Evolutionary conservation across 2,113 vertebrate species (phyloP), one percentile per base, ranked within the genome.

Genomic region (Nansenia antarctica): DNA sequence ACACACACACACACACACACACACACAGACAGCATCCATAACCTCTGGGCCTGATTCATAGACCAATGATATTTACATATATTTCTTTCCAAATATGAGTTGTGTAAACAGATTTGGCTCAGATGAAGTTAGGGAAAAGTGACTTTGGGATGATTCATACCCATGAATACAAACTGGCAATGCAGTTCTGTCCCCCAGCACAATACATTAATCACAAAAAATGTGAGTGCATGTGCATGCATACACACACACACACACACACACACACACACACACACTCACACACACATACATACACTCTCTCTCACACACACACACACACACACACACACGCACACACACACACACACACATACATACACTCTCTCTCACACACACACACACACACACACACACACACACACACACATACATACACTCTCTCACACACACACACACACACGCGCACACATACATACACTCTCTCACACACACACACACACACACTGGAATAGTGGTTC

Each of bases 141-240:
- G 77, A 83, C 67, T 74, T 68, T 79, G 9, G 55, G 34, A 61
- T 61, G 78, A 76, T 72, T 84, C 74, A 82, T 76, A 74, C 78
- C 80, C 78, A 84, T 69, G 60, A 72, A 79, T 80, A 65, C 62
- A 80, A 80, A 77, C 63, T 82, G 80, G 69, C 78, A 81, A 67
- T 73, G 74, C 72, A 73, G 81, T 69, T 82, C 70, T 79, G 73
- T 86, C 69, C 78, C 72, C 74, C 11, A 52, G 80, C 82, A 81
- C 49, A 75, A 85, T 80, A 74, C 83, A 79, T 84, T 86, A 86
- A 66, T 55, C 64, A 47, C 42, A 47, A 47, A 47, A 47, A 47
- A 47, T 0, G 42, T 55, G 6, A 2, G 22, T 55, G 24, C 53
- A 55, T 24, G 18, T 15, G n/a, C 26, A 55, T 27, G 4, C 31